Base-by-base conservation (phyloP, 2,113 vertebrate species). In the Pogona vitticeps region DNA sequence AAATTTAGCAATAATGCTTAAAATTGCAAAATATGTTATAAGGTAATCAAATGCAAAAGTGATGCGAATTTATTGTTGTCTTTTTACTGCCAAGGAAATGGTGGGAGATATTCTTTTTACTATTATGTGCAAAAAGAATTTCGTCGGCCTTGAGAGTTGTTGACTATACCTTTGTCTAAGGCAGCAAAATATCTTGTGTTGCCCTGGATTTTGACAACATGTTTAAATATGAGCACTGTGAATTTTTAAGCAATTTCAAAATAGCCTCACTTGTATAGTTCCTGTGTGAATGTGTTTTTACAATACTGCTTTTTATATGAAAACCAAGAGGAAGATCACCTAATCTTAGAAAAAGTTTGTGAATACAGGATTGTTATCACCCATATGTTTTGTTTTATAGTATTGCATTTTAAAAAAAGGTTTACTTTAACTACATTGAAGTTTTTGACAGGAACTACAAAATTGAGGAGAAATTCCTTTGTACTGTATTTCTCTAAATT, bases 401-500 rank as follows among this genome's bases (percentile, higher is more conserved):
- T 61, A 61, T 61, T 26, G 58, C 23, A 38, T 36, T 33, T 71
- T 73, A 8, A 81, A 59, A n/a, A 68, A 59, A 23, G 38, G 31
- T 75, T 76, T 33, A 33, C 18, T 77, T 26, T 46, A 33, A 67
- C 8, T 33, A 83, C 26, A 73, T 38, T 18, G 68, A 28, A 72
- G 3, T 31, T 61, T n/a, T 72, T 38, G 23, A 33, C 70, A 82
- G n/a, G 42, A 67, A 36, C 6, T 77, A 28, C 20, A 76, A n/a
- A 76, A 52, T 2, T 31, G 31, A 76, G 59, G 63, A 46, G 59
- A 26, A 68, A 67, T 18, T 2, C 9, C 21, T 23, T 67, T 86
- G 65, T 92, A 84, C 86, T 82, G 87, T 92, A 92, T 88, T 89
- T 90, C 89, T 93, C 89, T 92, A 92, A 91, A 87, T 91, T 83